These are phyloP conservation scores for Pantelozetes paolii DNA, from an alignment of 2,888 invertebrate genomes.

Conservation along the genomic window DNA sequence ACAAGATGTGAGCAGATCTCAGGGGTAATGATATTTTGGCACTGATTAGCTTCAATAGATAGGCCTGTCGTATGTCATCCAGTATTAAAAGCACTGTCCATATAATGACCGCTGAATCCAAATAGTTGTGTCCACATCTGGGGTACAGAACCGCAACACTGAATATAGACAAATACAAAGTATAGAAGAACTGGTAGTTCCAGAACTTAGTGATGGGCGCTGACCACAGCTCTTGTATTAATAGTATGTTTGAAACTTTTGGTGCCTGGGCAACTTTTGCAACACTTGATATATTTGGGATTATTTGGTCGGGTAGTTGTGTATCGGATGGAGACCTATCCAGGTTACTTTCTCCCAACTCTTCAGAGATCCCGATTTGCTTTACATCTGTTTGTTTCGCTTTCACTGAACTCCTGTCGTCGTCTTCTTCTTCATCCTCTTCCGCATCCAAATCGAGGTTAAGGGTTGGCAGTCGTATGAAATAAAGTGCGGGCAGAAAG, in stretches of 20 bases:
- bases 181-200: conserved; percentile 51
- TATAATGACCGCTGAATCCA: conserved; percentile 50
- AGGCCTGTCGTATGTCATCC: conserved; percentile 42
- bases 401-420: no score
- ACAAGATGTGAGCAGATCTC: conserved; percentile 48
- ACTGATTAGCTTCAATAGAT: conserved; percentile 46
- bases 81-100: conserved; percentile 48
- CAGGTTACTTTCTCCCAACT: no score
- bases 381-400: no score
- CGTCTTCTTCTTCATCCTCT: no score
- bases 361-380: no score
- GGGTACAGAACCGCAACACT: conserved; percentile 52
- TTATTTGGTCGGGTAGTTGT: no score
- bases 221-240: conserved; percentile 52
- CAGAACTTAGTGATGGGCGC: conserved; percentile 55
- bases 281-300: no score
- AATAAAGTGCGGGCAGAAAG: no score
- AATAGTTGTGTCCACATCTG: conserved; percentile 51
- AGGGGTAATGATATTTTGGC: conserved; percentile 48
- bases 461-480: no score
- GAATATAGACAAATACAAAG: conserved; percentile 49
- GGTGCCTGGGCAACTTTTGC: conserved; percentile 54
- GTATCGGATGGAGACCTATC: no score
- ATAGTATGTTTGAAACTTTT: conserved; percentile 55
- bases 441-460: no score